These are phyloP conservation scores for Adineta ricciae DNA, from an alignment of 2,888 invertebrate species.

Conservation along the genomic window DNA sequence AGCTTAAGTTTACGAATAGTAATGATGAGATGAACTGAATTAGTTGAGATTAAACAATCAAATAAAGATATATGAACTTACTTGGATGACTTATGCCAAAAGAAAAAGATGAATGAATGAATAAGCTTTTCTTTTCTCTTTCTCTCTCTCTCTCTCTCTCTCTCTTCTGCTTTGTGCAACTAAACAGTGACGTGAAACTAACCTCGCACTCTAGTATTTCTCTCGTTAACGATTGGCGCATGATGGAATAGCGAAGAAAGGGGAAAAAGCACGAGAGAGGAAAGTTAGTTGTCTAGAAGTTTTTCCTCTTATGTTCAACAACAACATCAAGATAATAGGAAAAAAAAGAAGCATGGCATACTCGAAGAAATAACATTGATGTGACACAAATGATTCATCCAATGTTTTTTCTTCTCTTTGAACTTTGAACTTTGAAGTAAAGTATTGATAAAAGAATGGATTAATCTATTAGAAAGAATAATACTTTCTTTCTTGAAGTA, in stretches of 20 bases:
- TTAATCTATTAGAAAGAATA: neutral
- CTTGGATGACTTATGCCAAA: neutral
- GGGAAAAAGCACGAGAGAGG: neutral
- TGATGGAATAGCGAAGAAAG: neutral
- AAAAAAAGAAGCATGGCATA: neutral
- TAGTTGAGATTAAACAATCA: constrained; percentile 11
- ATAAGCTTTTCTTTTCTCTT: neutral
- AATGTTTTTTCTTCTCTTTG: neutral
- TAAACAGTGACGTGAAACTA: neutral
- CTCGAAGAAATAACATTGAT: neutral
- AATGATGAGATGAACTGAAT: neutral
- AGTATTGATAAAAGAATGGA: neutral
- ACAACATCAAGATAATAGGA: neutral
- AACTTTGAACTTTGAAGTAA: neutral
- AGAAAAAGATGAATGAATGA: neutral
- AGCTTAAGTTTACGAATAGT: neutral
- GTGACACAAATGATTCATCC: neutral
- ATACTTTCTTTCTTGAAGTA: neutral
- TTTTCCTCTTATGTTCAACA: neutral
- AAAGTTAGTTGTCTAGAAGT: neutral
- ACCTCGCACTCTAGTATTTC: neutral
- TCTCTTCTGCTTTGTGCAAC: neutral
- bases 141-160: no score
- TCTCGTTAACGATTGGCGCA: neutral
- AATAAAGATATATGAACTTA: neutral